Conservation (phyloP, 1,140 invertebrate genomes). For the Formica exsecta region DNA sequence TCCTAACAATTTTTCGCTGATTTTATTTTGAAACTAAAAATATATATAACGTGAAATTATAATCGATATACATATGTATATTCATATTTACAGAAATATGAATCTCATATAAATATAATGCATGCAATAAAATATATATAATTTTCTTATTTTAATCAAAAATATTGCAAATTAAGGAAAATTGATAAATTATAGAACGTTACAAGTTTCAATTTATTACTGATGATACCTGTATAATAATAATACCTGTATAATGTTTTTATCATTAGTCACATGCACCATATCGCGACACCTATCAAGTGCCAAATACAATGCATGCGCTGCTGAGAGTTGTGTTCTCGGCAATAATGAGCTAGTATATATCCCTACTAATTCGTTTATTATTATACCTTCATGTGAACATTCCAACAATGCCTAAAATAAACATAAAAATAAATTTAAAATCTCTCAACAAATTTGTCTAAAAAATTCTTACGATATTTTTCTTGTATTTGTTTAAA, state of each 20-base stretch:
- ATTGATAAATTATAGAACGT: background rate
- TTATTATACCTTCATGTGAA: slow-evolving; percentile 89
- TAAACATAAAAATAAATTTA: slow-evolving; percentile 60
- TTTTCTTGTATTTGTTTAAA: background rate
- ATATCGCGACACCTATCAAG: slow-evolving; percentile 94
- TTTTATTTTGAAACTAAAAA: slow-evolving; percentile 92
- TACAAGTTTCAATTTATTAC: slow-evolving; percentile 29
- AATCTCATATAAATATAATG: background rate
- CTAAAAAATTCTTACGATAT: background rate
- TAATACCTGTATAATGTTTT: slow-evolving; percentile 93
- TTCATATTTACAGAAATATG: slow-evolving; percentile 13
- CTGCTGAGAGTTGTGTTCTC: slow-evolving; percentile 87
- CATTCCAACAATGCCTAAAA: slow-evolving; percentile 87
- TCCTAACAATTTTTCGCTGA: slow-evolving; percentile 92
- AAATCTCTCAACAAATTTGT: slow-evolving; percentile 3
- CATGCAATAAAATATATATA: background rate
- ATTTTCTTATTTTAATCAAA: slow-evolving; percentile 12
- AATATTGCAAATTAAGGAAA: background rate
- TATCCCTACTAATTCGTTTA: slow-evolving; percentile 89
- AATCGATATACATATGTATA: slow-evolving; percentile 35
- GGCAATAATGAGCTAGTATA: slow-evolving; percentile 88
- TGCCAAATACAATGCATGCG: slow-evolving; percentile 93
- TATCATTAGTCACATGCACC: slow-evolving; percentile 94
- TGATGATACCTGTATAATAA: slow-evolving; percentile 91
- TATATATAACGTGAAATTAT: slow-evolving; percentile 39